Evolutionary conservation across 2,113 vertebrate genomes (phyloP).

Genomic region (Carassius gibelio): DNA sequence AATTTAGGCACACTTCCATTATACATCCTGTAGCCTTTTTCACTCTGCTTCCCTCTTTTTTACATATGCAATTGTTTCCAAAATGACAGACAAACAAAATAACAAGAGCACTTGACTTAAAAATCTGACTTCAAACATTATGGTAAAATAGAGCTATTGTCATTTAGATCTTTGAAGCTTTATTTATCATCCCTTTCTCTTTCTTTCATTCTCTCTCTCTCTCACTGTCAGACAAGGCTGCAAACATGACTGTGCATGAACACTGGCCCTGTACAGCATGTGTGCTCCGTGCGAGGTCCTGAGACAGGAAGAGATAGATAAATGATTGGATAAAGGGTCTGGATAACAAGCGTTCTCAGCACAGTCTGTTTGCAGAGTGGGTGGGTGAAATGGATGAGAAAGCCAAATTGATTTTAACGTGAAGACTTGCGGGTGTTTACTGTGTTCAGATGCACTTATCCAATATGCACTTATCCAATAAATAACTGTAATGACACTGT

Average conservation of each 20-base stretch:
- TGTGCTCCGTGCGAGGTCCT: neutral
- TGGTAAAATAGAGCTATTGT: constrained; percentile 4
- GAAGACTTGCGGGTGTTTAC: constrained; percentile 56
- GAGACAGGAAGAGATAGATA: constrained; percentile 39
- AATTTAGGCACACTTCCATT: constrained; percentile 14
- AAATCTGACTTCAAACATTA: neutral
- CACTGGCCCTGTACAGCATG: neutral
- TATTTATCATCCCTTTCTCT: constrained; percentile 12
- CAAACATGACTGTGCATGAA: neutral
- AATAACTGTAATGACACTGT: neutral
- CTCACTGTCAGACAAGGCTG: neutral
- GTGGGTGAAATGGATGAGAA: neutral
- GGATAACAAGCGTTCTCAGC: constrained; percentile 54
- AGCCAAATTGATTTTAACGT: neutral
- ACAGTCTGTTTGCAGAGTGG: constrained; percentile 19
- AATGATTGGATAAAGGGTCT: constrained; percentile 7
- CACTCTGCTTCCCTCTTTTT: neutral
- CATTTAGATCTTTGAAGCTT: neutral
- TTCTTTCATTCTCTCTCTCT: neutral
- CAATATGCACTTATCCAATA: neutral
- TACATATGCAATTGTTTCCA: neutral
- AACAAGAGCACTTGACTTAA: constrained; percentile 6
- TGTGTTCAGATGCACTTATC: constrained; percentile 43
- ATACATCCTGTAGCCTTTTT: neutral
- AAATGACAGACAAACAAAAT: constrained; percentile 11